phyloP scores from a whole-genome alignment of 2,113 vertebrate genomes.

The Caranx ignobilis region DNA sequence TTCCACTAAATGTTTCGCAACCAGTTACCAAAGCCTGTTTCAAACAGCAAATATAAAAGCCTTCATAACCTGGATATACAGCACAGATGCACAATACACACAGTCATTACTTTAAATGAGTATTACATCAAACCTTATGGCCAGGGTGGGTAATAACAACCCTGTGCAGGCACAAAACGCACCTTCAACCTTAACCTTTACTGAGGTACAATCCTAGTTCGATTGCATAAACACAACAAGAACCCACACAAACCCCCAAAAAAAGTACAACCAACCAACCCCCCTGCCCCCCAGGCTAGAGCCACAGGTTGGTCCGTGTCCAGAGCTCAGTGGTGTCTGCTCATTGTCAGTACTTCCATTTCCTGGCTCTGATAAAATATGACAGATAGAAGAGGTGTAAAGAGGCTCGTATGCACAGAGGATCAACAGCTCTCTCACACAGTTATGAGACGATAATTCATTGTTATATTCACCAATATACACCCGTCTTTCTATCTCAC shows the following conservation, averaged over 20 bases:
- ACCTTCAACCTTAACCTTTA: not conserved
- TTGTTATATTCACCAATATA: conserved; percentile 40
- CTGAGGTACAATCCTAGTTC: not conserved
- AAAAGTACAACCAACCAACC: not conserved
- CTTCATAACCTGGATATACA: not conserved
- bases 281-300: not conserved
- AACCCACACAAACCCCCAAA: no score
- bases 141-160: no score
- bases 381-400: conserved; percentile 79
- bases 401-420: conserved; percentile 36
- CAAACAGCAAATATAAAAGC: not conserved
- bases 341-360: conserved; percentile 87
- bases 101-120: not conserved
- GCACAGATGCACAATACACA: not conserved
- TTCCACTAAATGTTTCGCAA: not conserved
- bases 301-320: conserved; percentile 30
- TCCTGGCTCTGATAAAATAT: conserved; percentile 85
- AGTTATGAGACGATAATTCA: conserved; percentile 30
- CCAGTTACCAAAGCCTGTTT: not conserved
- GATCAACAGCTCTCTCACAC: conserved; percentile 27
- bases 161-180: not conserved
- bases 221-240: not conserved
- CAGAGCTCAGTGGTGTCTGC: conserved; percentile 84
- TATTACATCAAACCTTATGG: not conserved
- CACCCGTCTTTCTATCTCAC: conserved; percentile 25